phyloP scores from a whole-genome alignment of 92 coral and sea anemone genomes.

The Umimayanthus chanpuru region DNA sequence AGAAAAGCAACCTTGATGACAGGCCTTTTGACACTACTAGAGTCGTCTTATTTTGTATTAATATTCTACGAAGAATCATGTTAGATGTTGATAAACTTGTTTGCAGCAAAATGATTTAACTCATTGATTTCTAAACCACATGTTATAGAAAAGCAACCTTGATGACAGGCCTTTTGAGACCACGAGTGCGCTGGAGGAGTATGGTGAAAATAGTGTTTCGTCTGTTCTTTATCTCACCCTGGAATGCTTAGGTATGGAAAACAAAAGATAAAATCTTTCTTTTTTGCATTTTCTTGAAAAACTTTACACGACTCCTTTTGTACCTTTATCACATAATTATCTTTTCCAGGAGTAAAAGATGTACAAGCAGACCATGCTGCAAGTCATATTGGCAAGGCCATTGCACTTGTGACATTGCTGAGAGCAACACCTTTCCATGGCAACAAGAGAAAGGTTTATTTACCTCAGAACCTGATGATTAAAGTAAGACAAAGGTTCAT shows the following conservation, averaged over 20 bases:
- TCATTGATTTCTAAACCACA: too few relatives aligned
- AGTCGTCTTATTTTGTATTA: not conserved
- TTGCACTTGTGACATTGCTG: slow-evolving; percentile 82
- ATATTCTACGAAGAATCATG: too few relatives aligned
- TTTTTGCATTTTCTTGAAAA: too few relatives aligned
- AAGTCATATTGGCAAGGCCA: slow-evolving; percentile 96
- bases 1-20: slow-evolving; percentile 83
- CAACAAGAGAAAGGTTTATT: slow-evolving; percentile 74
- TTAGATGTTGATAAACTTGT: too few relatives aligned
- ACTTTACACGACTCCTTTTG: too few relatives aligned
- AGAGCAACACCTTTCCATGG: slow-evolving; percentile 92
- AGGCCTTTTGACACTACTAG: slow-evolving; percentile 68
- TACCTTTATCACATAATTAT: not conserved
- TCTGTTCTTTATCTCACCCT: slow-evolving; percentile 87
- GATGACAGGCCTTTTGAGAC: slow-evolving; percentile 78
- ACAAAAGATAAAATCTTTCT: not conserved
- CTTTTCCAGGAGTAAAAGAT: slow-evolving; percentile 75
- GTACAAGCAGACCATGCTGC: slow-evolving; percentile 97
- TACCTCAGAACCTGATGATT: slow-evolving; percentile 86
- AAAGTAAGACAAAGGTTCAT: slow-evolving; percentile 59
- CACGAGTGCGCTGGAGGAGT: slow-evolving; percentile 72
- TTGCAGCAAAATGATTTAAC: too few relatives aligned
- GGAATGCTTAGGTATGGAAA: slow-evolving; percentile 81
- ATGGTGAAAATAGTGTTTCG: slow-evolving; percentile 86
- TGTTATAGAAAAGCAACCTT: slow-evolving; percentile 72